phyloP scores from a whole-genome alignment of 1,140 invertebrate species.

The Listronotus bonariensis region DNA sequence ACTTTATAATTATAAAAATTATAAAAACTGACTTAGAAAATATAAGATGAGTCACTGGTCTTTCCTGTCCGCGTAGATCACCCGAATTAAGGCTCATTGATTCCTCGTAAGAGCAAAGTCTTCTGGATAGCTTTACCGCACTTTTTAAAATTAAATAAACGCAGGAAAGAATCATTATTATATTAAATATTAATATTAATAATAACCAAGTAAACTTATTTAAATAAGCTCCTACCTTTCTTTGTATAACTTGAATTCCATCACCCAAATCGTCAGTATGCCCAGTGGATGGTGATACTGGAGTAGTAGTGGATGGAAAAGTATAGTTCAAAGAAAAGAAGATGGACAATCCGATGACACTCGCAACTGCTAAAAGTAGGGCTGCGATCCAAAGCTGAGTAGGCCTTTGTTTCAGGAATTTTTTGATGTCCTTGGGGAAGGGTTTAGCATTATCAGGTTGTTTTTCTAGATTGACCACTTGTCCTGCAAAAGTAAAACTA shows the following conservation, averaged over 20 bases:
- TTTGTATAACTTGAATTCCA: slow-evolving; percentile 26
- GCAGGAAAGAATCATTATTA: too few relatives aligned
- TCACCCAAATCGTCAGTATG: slow-evolving; percentile 26
- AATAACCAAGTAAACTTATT: too few relatives aligned
- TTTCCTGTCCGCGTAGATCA: too few relatives aligned
- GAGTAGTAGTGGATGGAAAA: background rate
- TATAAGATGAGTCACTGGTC: too few relatives aligned
- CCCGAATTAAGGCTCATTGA: too few relatives aligned
- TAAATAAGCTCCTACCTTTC: slow-evolving; percentile 7
- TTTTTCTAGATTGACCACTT: background rate
- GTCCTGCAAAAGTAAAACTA: slow-evolving; percentile 12
- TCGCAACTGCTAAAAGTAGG: slow-evolving; percentile 5
- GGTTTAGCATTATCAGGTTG: background rate
- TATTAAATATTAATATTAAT: too few relatives aligned
- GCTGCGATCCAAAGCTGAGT: slow-evolving; percentile 4
- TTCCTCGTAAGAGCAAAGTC: too few relatives aligned
- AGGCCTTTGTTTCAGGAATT: slow-evolving; percentile 5
- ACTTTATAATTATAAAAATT: too few relatives aligned
- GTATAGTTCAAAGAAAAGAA: slow-evolving; percentile 11
- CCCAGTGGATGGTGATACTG: background rate
- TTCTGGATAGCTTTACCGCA: too few relatives aligned
- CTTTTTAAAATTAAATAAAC: too few relatives aligned
- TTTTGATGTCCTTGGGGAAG: slow-evolving; percentile 4
- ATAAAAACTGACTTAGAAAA: too few relatives aligned
- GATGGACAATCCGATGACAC: background rate